Base-by-base conservation (phyloP, 53 echinoderm and acorn worm genomes). In the Henricia sp. region DNA sequence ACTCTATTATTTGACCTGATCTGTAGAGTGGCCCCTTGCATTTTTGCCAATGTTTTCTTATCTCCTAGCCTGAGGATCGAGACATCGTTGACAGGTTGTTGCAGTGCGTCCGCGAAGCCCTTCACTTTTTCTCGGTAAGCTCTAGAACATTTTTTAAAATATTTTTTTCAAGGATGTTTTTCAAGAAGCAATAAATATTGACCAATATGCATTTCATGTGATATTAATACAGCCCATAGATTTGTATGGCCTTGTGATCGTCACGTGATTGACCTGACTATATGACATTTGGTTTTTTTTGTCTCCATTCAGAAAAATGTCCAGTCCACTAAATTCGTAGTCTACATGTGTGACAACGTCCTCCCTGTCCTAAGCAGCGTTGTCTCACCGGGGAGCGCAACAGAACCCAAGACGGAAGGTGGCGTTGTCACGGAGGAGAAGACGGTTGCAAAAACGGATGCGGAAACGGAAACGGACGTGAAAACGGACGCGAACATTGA, bases 91-190 rank as follows among this genome's bases (percentile, higher is more conserved):
- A 97, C 67, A 92, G 94, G 53, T 70, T 97, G 28, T 74, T 90
- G 35, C 99, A 97, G 70, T 97, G 99, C 74, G 53, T 97, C 14
- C 84, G 88, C 23, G 94, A 97, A 67, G 94, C 99, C 13, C 69
- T 90, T 26, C 99, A 94, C 39, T 92, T 97, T 44, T 97, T 94
- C 78, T 97, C 96, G 11, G 96, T 96, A 87, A 96, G 96, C 91
- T 14, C 16, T 3, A 3, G 28, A 23, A 1, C 2, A 30, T 36
- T 36, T 4, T 14, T n/a, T n/a, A n/a, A n/a, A n/a, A n/a, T n/a
- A n/a, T n/a, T n/a, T n/a, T n/a, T n/a, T n/a, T n/a, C n/a, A n/a
- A n/a, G n/a, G n/a, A n/a, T n/a, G n/a, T n/a, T n/a, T n/a, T n/a
- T n/a, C n/a, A n/a, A n/a, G n/a, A n/a, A n/a, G n/a, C n/a, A n/a